A percentile compares a stretch with the other conserved stretches of the same genome.
Evolutionary conservation across 2,888 invertebrate genomes (phyloP).

Genomic region (Sarcophaga carnaria): DNA sequence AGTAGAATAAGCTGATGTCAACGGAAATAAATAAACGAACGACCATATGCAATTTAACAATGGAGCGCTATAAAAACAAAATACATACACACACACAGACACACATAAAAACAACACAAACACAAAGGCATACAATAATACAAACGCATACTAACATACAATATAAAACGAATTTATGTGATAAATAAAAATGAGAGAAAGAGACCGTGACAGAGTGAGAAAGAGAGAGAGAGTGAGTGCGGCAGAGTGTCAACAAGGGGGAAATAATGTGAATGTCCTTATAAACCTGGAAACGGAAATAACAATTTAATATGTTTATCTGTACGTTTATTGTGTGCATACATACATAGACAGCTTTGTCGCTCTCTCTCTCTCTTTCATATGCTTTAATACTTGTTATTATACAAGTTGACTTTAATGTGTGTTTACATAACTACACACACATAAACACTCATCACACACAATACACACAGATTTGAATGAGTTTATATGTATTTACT

Average conservation of each 20-base stretch:
- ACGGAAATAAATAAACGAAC: constrained; percentile 63
- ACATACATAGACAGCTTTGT: background rate
- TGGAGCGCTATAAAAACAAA: constrained; percentile 33
- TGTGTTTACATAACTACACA: background rate
- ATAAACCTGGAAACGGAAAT: constrained; percentile 66
- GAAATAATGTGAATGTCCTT: constrained; percentile 45
- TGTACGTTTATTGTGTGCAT: constrained; percentile 39
- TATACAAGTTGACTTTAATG: background rate
- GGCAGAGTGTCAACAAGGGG: background rate
- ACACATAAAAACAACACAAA: constrained; percentile 19
- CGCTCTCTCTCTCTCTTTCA: background rate
- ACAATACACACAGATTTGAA: background rate
- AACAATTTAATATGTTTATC: constrained; percentile 67
- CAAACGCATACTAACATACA: background rate
- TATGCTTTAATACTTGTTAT: background rate
- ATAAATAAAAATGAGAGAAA: background rate
- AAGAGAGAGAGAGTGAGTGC: background rate
- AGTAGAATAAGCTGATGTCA: constrained; percentile 61
- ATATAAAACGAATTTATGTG: background rate
- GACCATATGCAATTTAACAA: constrained; percentile 58
- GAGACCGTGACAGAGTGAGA: too few relatives aligned
- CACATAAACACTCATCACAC: background rate
- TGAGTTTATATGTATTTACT: background rate
- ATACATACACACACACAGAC: background rate
- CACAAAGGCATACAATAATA: background rate